phyloP scores from a whole-genome alignment of 2,113 vertebrate species.

The Edolisoma coerulescens region DNA sequence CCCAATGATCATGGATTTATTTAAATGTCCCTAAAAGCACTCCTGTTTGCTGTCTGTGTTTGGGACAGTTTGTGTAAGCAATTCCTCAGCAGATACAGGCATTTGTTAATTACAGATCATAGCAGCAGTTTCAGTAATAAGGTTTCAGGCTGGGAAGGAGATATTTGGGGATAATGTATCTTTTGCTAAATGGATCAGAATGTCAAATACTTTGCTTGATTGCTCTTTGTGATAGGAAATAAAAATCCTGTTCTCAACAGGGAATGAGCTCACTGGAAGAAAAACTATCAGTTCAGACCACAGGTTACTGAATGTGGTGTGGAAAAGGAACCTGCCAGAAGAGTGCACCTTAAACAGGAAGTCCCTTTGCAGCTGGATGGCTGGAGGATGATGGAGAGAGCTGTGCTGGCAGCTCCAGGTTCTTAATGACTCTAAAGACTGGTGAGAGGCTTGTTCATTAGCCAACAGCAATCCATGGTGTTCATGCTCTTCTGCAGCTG shows the following conservation, averaged over 20 bases:
- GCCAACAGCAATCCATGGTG: background rate
- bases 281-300: background rate
- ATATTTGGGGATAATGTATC: background rate
- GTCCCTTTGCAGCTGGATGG: background rate
- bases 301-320: background rate
- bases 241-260: background rate
- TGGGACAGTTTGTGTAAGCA: conserved; percentile 11
- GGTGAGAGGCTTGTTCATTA: background rate
- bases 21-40: background rate
- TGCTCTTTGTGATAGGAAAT: background rate
- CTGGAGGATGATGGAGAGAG: background rate
- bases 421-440: background rate
- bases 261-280: background rate
- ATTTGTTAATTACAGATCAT: conserved; percentile 22
- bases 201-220: background rate
- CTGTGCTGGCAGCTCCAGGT: background rate
- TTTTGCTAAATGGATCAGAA: background rate
- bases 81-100: background rate
- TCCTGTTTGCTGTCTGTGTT: background rate
- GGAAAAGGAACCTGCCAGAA: background rate
- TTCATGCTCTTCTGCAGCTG: background rate
- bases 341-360: background rate
- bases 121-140: conserved; percentile 18
- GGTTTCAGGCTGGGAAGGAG: background rate
- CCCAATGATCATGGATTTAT: background rate